Percentiles rank a stretch among this genome's conserved stretches.
Evolutionary conservation across 2,113 vertebrate genomes (phyloP).

Genomic region (Cyanoramphus novaezelandiae): DNA sequence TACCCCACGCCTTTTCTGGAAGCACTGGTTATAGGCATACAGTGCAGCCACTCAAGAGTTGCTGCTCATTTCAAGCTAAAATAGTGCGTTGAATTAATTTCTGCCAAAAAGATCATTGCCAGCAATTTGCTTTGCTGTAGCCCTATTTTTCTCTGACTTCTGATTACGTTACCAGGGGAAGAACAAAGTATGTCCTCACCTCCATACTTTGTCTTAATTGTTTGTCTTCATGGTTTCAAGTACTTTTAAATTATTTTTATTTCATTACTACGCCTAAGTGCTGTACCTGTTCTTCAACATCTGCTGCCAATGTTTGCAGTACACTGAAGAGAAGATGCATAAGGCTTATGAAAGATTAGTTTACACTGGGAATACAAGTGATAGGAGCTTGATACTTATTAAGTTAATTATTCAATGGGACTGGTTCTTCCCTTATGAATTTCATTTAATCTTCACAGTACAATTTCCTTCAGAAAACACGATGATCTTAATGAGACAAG

Average conservation of each 20-base stretch:
- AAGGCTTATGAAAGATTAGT: neutral
- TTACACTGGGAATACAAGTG: neutral
- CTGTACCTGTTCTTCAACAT: neutral
- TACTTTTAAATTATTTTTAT: neutral
- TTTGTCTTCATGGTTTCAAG: neutral
- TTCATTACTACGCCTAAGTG: neutral
- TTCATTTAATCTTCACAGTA: neutral
- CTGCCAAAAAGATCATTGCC: neutral
- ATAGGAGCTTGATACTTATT: neutral
- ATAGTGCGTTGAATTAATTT: neutral
- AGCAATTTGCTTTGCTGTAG: neutral
- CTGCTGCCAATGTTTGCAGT: neutral
- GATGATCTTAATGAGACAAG: constrained; percentile 42
- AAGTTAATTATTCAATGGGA: constrained; percentile 38
- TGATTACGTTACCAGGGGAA: neutral
- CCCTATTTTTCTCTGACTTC: neutral
- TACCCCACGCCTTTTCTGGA: neutral
- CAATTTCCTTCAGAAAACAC: constrained; percentile 30
- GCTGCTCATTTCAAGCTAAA: neutral
- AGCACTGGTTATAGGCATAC: too few relatives aligned
- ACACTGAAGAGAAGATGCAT: neutral
- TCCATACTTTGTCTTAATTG: neutral
- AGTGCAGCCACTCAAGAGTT: neutral
- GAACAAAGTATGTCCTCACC: neutral
- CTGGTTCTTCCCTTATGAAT: neutral